Conservation (phyloP, 1,140 invertebrate genomes). For the Drosophila micromelanica region DNA sequence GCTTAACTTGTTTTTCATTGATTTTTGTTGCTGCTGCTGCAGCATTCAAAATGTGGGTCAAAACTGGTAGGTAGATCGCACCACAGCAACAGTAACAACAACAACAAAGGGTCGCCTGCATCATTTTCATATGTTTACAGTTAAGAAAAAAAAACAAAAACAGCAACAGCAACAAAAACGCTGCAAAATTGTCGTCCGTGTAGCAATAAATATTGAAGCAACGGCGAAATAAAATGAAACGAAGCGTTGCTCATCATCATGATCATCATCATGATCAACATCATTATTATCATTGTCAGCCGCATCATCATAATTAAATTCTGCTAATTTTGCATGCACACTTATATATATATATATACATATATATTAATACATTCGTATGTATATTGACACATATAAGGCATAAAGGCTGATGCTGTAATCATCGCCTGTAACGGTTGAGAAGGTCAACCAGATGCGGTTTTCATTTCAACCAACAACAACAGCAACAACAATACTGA, state of each 20-base stretch:
- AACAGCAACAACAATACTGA: conserved; percentile 16
- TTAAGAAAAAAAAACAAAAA: conserved; percentile 59
- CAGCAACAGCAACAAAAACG: conserved; percentile 26
- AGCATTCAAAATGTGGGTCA: conserved; percentile 66
- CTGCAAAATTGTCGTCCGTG: conserved; percentile 40
- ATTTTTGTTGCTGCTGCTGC: conserved; percentile 38
- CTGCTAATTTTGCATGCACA: conserved; percentile 43
- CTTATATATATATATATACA: background rate
- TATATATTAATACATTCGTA: background rate
- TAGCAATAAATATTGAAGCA: conserved; percentile 44
- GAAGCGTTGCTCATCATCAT: conserved; percentile 23
- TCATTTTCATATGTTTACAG: conserved; percentile 62
- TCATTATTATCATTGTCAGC: conserved; percentile 11
- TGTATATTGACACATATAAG: conserved; percentile 45
- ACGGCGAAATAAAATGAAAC: conserved; percentile 23
- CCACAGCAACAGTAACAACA: conserved; percentile 23
- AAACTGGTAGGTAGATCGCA: conserved; percentile 47
- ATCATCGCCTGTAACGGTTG: conserved; percentile 72
- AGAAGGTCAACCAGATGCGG: conserved; percentile 75
- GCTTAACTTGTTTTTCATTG: conserved; percentile 56
- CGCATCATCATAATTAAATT: conserved; percentile 39
- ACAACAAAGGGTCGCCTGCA: conserved; percentile 40
- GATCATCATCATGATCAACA: conserved; percentile 11
- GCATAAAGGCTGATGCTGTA: conserved; percentile 58
- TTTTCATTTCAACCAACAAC: conserved; percentile 42